Percentiles rank a stretch among this genome's conserved stretches.
These are phyloP conservation scores for Tanytarsus gracilentus DNA, from an alignment of 2,888 invertebrate species.

Conservation along the genomic window DNA sequence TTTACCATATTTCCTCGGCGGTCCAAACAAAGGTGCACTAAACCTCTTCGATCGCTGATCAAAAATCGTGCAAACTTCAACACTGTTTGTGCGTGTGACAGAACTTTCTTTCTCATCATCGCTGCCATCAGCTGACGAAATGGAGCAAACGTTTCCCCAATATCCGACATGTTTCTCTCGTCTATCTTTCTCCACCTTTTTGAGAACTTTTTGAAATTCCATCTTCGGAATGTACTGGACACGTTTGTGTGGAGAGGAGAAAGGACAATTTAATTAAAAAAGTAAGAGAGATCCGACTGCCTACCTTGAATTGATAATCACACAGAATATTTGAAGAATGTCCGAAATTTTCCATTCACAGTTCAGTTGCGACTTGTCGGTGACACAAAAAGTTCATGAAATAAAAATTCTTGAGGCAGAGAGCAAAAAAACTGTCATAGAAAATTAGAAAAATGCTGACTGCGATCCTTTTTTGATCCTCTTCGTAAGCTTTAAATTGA, in stretches of 20 bases:
- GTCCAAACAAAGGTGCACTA: constrained; percentile 12
- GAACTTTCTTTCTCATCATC: background rate
- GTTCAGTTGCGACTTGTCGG: background rate
- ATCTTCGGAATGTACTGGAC: constrained; percentile 18
- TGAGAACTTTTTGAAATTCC: constrained; percentile 1
- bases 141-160: constrained; percentile 6
- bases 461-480: background rate
- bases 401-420: background rate
- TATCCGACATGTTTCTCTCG: background rate
- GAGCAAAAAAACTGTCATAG: background rate
- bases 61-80: background rate
- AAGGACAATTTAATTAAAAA: constrained; percentile 20
- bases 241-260: background rate
- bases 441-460: constrained; percentile 9
- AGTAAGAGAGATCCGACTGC: background rate
- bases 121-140: background rate
- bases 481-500: background rate
- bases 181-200: background rate
- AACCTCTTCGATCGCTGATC: background rate
- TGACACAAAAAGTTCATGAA: background rate
- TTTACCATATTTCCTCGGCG: background rate
- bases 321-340: background rate
- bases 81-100: too few species aligned
- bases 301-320: constrained; percentile 20
- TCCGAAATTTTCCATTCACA: background rate